Evolutionary conservation across 1,140 invertebrate species (phyloP), one percentile per base, ranked within the genome.

Genomic region (Trichonephila inaurata): DNA sequence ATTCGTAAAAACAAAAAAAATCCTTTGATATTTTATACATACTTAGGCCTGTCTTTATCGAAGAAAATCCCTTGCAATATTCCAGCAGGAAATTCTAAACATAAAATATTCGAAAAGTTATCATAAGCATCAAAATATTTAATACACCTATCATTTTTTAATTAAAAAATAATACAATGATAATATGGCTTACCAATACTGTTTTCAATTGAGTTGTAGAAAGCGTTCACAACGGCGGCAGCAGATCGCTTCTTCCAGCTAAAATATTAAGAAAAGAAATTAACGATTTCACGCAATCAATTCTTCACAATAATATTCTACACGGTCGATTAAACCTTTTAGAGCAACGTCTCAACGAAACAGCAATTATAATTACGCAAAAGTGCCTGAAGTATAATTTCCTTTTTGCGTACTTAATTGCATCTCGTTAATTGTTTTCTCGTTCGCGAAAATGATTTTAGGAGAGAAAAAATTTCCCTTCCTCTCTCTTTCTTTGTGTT

Each of bases 1-100:
- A 40, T 3, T 1, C 1, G 4, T 40, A 3, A 40, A 40, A 40
- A 40, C 33, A 40, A 40, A 40, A 40, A 40, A 87, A 24, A 81
- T 33, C 4, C 19, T 51, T 40, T 51, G 12, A 40, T 82, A 51
- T 51, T 51, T 12, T 18, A 24, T 58, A 58, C 95, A 95, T 95
- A 99, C 94, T 97, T 97, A 3, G 98, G 98, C 60, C 98, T 97
- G 90, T 98, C 97, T 64, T 97, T 97, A 81, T 97, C 97, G 95
- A 98, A 99, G 96, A 99, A 99, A 33, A 97, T 97, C 19, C 98
- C 98, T 96, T 98, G 98, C 8, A 99, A 96, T 94, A 99, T 98
- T 89, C 98, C 98, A 94, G 98, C 98, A 0, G 98, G 98, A 96
- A 99, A 98, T 96, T 98, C 98, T 97, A 95, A 77, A 93, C 94